phyloP scores from a whole-genome alignment of 30 jellyfish, hydroid and myxozoan species.

The Cassiopea andromeda region DNA sequence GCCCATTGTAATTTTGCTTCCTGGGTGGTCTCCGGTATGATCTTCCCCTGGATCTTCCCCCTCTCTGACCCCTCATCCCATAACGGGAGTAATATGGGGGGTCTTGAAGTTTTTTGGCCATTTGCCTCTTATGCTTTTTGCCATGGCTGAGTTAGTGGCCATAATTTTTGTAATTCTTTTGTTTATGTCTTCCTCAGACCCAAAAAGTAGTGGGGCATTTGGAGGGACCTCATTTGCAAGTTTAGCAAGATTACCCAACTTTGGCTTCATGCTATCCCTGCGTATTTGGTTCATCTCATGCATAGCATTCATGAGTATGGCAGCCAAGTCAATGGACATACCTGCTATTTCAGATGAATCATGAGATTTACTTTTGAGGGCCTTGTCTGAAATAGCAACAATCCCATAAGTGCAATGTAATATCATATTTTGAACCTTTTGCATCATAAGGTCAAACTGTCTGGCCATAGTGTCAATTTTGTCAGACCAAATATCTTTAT shows the following conservation, averaged over 20 bases:
- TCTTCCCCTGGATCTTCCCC: constrained; percentile 55
- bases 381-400: constrained; percentile 19
- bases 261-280: constrained; percentile 55
- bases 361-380: neutral
- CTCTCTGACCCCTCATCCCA: constrained; percentile 52
- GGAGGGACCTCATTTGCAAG: constrained; percentile 37
- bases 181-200: constrained; percentile 23
- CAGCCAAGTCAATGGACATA: constrained; percentile 35
- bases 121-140: constrained; percentile 12
- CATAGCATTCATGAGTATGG: constrained; percentile 33
- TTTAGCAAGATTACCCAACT: constrained; percentile 20
- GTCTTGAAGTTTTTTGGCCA: constrained; percentile 15
- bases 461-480: constrained; percentile 15
- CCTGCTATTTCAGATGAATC: neutral
- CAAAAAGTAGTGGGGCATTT: constrained; percentile 6
- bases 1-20: neutral
- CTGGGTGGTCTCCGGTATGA: constrained; percentile 22
- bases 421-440: constrained; percentile 36
- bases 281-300: constrained; percentile 37
- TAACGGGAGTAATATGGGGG: constrained; percentile 33
- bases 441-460: constrained; percentile 38
- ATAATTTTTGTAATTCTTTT: constrained; percentile 7
- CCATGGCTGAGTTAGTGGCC: constrained; percentile 37
- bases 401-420: constrained; percentile 35
- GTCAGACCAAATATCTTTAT: constrained; percentile 40